Base-by-base conservation (phyloP, 2,113 vertebrate genomes). In the Erpornis zantholeuca region DNA sequence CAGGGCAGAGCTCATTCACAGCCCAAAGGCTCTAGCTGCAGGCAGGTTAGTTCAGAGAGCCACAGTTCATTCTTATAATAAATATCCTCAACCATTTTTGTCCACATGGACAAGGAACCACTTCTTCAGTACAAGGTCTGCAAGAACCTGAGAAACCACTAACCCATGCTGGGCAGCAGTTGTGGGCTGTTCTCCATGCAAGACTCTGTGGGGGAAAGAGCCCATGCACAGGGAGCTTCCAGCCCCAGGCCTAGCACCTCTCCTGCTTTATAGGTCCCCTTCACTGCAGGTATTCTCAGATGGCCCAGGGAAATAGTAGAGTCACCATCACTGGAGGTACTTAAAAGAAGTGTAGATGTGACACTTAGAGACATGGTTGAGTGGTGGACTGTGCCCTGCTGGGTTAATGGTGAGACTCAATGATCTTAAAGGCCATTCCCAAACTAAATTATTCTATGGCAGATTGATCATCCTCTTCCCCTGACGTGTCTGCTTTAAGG, bases 51-150 rank as follows among this genome's bases (percentile, higher is more conserved):
- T 36, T 66, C 45, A 59, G 27, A 56, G 36, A 83, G 27, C 12
- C 29, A 15, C 19, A 33, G 29, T 8, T 71, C 60, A 87, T 31
- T 47, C 22, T 61, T 59, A 2, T 8, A 36, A 38, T 3, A 27
- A 82, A 12, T 5, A 73, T 11, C 11, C 38, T 33, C n/a, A 68
- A 28, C 5, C 53, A 5, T 14, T 87, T 75, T 28, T 36, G 40
- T 50, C 44, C 25, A 27, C 0, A 0, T 23, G 22, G 11, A n/a
- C 27, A 28, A 15, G 3, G 12, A 56, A 60, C 31, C 2, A 1
- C 35, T 80, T 49, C 9, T 80, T 38, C 28, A 27, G 31, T 8
- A 38, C 5, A n/a, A 57, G 15, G 29, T 36, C 63, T 77, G 21
- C 27, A 88, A 93, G 49, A 40, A 42, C 28, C 29, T 57, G 44